These are phyloP conservation scores for Neuroscelio doddi DNA, from an alignment of 2,888 invertebrate genomes.

Conservation along the genomic window DNA sequence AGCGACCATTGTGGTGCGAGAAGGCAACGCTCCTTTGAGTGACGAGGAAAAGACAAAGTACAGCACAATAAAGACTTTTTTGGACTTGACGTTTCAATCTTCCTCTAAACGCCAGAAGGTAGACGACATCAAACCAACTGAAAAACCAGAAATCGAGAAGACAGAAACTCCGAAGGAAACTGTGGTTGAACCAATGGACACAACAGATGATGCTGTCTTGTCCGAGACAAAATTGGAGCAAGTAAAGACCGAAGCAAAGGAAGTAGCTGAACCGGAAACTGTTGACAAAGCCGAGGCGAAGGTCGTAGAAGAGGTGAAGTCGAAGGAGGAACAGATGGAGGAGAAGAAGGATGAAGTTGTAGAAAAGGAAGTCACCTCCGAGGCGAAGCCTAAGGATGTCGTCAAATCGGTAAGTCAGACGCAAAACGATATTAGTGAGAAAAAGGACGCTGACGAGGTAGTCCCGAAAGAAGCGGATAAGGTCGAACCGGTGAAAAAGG, in stretches of 20 bases:
- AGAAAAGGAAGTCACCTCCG: slow-evolving; percentile 34
- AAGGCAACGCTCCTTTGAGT: slow-evolving; percentile 83
- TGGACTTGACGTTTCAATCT: slow-evolving; percentile 73
- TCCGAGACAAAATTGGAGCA: slow-evolving; percentile 19
- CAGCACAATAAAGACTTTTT: slow-evolving; percentile 77
- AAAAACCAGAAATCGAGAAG: slow-evolving; percentile 36
- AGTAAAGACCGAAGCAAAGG: slow-evolving; percentile 26
- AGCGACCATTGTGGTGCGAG: slow-evolving; percentile 81
- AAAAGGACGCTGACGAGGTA: slow-evolving; percentile 13
- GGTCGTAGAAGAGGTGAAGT: slow-evolving; percentile 30
- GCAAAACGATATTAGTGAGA: slow-evolving; percentile 2
- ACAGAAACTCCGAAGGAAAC: slow-evolving; percentile 14
- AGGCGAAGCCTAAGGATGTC: slow-evolving; percentile 15
- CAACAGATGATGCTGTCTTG: slow-evolving; percentile 57
- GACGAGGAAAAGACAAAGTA: slow-evolving; percentile 76
- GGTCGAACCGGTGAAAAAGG: slow-evolving; percentile 15
- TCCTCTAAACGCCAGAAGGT: slow-evolving; percentile 66
- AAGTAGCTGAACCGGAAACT: slow-evolving; percentile 34
- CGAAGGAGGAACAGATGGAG: slow-evolving; percentile 41
- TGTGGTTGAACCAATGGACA: slow-evolving; percentile 61
- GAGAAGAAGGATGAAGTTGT: slow-evolving; percentile 59
- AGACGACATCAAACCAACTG: slow-evolving; percentile 48
- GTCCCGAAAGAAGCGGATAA: slow-evolving; percentile 9
- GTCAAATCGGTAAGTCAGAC: too few relatives aligned
- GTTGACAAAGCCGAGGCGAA: slow-evolving; percentile 7